Percentiles rank a stretch among this genome's conserved stretches.
Conservation (phyloP, 2,888 invertebrate genomes). For the Penaeus monodon region DNA sequence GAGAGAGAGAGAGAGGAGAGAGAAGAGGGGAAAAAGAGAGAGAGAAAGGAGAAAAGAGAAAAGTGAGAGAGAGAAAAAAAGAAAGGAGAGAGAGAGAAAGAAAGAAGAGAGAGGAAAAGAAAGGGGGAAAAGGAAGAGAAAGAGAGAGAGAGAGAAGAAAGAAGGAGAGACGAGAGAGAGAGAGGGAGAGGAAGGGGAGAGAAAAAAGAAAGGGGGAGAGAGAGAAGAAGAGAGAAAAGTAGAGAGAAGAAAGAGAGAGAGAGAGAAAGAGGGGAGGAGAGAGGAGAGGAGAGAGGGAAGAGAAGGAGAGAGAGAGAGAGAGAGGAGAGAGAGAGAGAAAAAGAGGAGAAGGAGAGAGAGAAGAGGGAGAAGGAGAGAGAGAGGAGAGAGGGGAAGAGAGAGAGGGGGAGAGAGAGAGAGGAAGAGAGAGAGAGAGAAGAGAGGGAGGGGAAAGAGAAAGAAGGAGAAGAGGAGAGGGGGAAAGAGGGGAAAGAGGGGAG, state of each 20-base stretch:
- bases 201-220: not conserved
- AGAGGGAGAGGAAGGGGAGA: not conserved
- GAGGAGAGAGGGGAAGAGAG: not conserved
- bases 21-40: too few species aligned
- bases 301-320: conserved; percentile 10
- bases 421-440: conserved; percentile 39
- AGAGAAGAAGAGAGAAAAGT: not conserved
- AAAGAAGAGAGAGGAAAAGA: conserved; percentile 25
- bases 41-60: not conserved
- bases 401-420: not conserved
- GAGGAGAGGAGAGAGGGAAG: conserved; percentile 14
- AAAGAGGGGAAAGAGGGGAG: conserved; percentile 28
- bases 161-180: not conserved
- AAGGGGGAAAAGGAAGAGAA: not conserved
- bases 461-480: conserved; percentile 14
- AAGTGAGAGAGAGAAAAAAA: conserved; percentile 25
- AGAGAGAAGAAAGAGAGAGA: conserved; percentile 35
- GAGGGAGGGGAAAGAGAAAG: conserved; percentile 43
- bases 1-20: too few species aligned
- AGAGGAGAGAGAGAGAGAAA: not conserved
- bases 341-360: conserved; percentile 13
- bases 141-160: conserved; percentile 22
- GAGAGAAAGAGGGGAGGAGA: conserved; percentile 36
- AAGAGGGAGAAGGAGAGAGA: conserved; percentile 12
- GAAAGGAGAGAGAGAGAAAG: not conserved